These are phyloP conservation scores for Aplochiton taeniatus DNA, from an alignment of 2,797 vertebrate species.

Conservation along the genomic window DNA sequence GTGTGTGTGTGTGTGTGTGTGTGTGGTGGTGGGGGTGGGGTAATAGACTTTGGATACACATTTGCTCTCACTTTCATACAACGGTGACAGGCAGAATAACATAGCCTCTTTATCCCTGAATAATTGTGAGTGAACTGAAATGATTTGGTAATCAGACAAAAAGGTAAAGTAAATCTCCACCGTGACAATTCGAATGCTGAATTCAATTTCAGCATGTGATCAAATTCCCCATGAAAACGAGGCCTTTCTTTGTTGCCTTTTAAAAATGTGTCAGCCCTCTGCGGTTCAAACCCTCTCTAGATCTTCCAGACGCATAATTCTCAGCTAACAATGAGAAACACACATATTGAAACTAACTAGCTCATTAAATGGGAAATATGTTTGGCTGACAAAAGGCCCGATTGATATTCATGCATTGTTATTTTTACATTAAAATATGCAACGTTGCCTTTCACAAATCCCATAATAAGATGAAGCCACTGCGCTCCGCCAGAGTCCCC, in stretches of 20 bases:
- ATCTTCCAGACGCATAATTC: constrained; percentile 33
- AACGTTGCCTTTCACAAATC: constrained; percentile 36
- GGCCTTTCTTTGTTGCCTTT: constrained; percentile 35
- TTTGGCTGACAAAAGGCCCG: constrained; percentile 39
- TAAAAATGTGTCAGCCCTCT: constrained; percentile 42
- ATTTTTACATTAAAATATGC: constrained; percentile 59
- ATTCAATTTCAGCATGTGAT: constrained; percentile 32
- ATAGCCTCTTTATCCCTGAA: neutral
- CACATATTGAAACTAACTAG: constrained; percentile 45
- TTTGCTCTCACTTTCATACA: constrained; percentile 2
- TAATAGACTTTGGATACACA: neutral
- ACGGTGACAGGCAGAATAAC: constrained; percentile 1
- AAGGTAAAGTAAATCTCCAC: constrained; percentile 2
- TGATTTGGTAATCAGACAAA: constrained; percentile 8
- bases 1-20: too few relatives aligned
- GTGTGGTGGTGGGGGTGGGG: neutral
- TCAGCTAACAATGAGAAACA: constrained; percentile 48
- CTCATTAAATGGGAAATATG: constrained; percentile 62
- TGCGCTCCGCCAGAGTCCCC: constrained; percentile 30
- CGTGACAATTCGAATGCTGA: constrained; percentile 26
- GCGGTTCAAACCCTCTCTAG: constrained; percentile 36
- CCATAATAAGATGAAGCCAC: constrained; percentile 29
- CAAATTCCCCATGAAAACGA: constrained; percentile 28
- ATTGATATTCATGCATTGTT: constrained; percentile 55
- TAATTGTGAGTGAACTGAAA: constrained; percentile 3